phyloP scores from a whole-genome alignment of 2,797 vertebrate genomes.

The Lepus oiostolus region DNA sequence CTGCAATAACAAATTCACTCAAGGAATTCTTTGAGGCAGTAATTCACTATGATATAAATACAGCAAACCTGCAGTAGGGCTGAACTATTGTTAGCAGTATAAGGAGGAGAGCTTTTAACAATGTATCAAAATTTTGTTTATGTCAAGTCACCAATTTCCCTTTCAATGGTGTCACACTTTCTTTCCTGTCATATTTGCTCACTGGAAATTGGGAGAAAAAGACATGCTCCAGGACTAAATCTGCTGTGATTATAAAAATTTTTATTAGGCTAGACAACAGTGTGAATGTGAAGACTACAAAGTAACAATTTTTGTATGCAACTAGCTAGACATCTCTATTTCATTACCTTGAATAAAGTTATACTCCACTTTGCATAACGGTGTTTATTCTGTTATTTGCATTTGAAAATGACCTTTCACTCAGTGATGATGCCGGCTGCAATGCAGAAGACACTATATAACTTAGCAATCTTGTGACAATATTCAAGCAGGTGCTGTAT shows the following conservation, averaged over 20 bases:
- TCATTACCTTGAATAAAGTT: slow-evolving; percentile 72
- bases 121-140: slow-evolving; percentile 56
- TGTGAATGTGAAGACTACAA: slow-evolving; percentile 56
- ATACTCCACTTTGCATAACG: slow-evolving; percentile 73
- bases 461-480: slow-evolving; percentile 59
- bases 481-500: slow-evolving; percentile 66
- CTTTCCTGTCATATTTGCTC: slow-evolving; percentile 72
- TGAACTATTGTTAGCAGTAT: slow-evolving; percentile 28
- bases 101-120: slow-evolving; percentile 15
- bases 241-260: slow-evolving; percentile 59
- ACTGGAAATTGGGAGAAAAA: slow-evolving; percentile 56
- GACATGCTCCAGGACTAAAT: slow-evolving; percentile 67
- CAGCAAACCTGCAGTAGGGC: background rate
- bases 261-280: slow-evolving; percentile 76
- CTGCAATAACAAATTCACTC: slow-evolving; percentile 18
- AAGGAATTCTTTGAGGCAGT: slow-evolving; percentile 50
- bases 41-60: slow-evolving; percentile 60
- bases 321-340: slow-evolving; percentile 74
- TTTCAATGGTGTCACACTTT: slow-evolving; percentile 47
- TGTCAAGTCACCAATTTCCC: slow-evolving; percentile 52
- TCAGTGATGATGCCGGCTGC: slow-evolving; percentile 64
- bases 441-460: slow-evolving; percentile 62
- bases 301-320: slow-evolving; percentile 67
- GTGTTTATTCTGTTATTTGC: slow-evolving; percentile 73
- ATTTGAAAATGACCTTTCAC: slow-evolving; percentile 82